phyloP scores from a whole-genome alignment of 2,113 vertebrate genomes.

The Epinephelus cyanopodus region DNA sequence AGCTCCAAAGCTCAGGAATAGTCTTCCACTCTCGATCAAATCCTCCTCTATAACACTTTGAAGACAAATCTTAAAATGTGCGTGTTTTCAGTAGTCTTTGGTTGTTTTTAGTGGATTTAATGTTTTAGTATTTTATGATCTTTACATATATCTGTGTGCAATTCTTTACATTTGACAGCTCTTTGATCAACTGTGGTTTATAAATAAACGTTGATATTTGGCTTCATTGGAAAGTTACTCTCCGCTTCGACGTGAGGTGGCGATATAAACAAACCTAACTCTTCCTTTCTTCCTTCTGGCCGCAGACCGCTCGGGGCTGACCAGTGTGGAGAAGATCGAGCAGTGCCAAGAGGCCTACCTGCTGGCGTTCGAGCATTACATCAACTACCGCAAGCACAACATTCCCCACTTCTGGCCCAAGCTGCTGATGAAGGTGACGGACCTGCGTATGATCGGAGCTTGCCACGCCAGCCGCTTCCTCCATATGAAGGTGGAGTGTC shows the following conservation, averaged over 20 bases:
- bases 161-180: no score
- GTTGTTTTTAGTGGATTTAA: no score
- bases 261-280: neutral
- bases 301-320: slow-evolving; percentile 95
- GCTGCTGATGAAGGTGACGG: slow-evolving; percentile 99
- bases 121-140: no score
- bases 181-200: no score
- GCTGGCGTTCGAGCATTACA: slow-evolving; percentile 99
- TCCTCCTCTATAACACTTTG: no score
- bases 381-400: slow-evolving; percentile 99
- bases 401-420: slow-evolving; percentile 99
- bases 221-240: neutral
- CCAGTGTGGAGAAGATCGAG: slow-evolving; percentile 95
- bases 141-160: no score
- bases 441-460: slow-evolving; percentile 98
- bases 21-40: no score
- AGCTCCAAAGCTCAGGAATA: no score
- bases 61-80: no score
- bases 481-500: slow-evolving; percentile 99
- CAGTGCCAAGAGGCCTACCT: slow-evolving; percentile 98
- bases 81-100: no score
- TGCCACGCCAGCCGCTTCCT: slow-evolving; percentile 99
- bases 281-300: slow-evolving; percentile 74
- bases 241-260: neutral
- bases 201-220: no score